phyloP scores from a whole-genome alignment of 2,113 vertebrate species.

The Cephalopholis sonnerati region DNA sequence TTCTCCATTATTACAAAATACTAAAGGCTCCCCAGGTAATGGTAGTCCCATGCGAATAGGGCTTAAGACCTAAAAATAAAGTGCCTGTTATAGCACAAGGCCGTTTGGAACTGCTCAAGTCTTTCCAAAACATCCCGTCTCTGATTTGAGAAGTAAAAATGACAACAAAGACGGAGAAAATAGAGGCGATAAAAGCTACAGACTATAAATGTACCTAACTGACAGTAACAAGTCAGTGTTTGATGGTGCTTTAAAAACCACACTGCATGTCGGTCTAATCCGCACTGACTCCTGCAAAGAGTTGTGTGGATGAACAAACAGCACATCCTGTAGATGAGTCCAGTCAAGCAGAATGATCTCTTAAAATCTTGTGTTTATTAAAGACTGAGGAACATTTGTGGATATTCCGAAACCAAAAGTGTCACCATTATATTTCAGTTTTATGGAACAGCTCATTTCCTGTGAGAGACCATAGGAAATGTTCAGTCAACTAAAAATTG shows the following conservation, averaged over 20 bases:
- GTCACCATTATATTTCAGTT: neutral
- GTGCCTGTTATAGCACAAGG: neutral
- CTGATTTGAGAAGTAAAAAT: neutral
- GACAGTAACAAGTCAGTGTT: slow-evolving; percentile 19
- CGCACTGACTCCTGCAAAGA: neutral
- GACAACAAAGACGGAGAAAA: neutral
- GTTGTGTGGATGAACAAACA: slow-evolving; percentile 35
- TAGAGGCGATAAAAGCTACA: slow-evolving; percentile 9
- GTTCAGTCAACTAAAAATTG: neutral
- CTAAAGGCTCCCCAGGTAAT: too few relatives aligned
- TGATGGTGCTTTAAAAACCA: slow-evolving; percentile 30
- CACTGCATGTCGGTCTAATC: slow-evolving; percentile 26
- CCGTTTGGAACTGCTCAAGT: neutral
- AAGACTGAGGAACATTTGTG: slow-evolving; percentile 6
- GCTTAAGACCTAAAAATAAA: neutral
- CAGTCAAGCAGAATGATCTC: slow-evolving; percentile 13
- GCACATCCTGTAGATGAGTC: neutral
- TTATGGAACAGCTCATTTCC: neutral
- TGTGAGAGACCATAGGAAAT: neutral
- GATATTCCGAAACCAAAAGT: slow-evolving; percentile 9
- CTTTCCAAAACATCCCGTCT: neutral
- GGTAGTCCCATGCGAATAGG: too few relatives aligned
- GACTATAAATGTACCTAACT: slow-evolving; percentile 20
- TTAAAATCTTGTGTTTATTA: slow-evolving; percentile 24
- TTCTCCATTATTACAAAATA: too few relatives aligned